phyloP scores from a whole-genome alignment of 2,888 invertebrate genomes.

The Drymonia ruficornis region DNA sequence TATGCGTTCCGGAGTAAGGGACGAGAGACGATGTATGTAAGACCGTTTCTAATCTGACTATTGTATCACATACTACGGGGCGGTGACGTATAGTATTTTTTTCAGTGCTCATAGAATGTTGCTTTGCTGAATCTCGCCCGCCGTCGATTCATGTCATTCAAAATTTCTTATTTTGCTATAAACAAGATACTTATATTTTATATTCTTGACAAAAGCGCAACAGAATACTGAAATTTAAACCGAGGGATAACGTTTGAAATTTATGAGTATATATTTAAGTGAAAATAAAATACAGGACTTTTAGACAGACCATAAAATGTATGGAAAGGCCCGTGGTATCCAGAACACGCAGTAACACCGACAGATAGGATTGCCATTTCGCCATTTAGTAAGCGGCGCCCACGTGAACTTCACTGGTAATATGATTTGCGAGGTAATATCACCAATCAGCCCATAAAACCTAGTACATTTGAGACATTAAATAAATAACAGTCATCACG shows the following conservation, averaged over 20 bases:
- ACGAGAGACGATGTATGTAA: too few species aligned
- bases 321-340: background rate
- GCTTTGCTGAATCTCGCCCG: too few species aligned
- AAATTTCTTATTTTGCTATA: too few species aligned
- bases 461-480: constrained; percentile 19
- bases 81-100: too few species aligned
- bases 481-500: constrained; percentile 29
- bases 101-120: too few species aligned
- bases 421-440: constrained; percentile 31
- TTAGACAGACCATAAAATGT: background rate
- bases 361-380: constrained; percentile 39
- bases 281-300: background rate
- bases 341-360: background rate
- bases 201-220: background rate
- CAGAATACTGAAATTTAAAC: background rate
- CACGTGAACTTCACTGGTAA: constrained; percentile 27
- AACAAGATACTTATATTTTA: background rate
- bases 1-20: too few species aligned
- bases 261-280: background rate
- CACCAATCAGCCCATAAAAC: constrained; percentile 31
- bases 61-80: too few species aligned
- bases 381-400: constrained; percentile 35
- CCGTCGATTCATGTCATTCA: too few species aligned
- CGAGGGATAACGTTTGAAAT: background rate
- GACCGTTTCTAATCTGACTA: too few species aligned